These are phyloP conservation scores for Polypedilum vanderplanki DNA, from an alignment of 1,140 invertebrate genomes.

Conservation along the genomic window DNA sequence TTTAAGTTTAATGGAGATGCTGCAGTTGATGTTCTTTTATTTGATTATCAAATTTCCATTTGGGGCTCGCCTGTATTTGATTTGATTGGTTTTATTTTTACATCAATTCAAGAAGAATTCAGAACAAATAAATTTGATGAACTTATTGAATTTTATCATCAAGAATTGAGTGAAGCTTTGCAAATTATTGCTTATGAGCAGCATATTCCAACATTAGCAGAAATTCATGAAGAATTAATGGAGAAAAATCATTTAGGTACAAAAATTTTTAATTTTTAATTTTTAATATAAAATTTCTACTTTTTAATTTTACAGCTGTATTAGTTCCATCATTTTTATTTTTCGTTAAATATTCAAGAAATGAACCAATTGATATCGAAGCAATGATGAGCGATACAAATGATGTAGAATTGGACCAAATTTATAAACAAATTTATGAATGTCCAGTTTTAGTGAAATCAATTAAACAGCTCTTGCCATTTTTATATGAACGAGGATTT, in stretches of 20 bases:
- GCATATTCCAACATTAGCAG: conserved; percentile 2
- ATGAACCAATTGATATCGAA: background rate
- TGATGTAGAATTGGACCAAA: background rate
- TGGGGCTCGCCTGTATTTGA: conserved; percentile 39
- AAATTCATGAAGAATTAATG: background rate
- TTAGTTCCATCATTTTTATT: background rate
- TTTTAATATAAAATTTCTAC: background rate
- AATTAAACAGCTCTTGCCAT: background rate
- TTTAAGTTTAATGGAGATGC: conserved; percentile 48
- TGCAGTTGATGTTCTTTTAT: conserved; percentile 36
- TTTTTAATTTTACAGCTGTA: background rate
- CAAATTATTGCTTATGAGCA: background rate
- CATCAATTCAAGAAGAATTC: conserved; percentile 31
- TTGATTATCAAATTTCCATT: conserved; percentile 41
- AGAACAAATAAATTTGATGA: background rate
- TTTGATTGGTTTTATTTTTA: conserved; percentile 38
- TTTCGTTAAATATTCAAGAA: background rate
- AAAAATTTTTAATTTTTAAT: background rate
- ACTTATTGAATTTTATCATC: conserved; percentile 23
- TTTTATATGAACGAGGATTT: conserved; percentile 3
- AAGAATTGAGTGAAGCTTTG: background rate
- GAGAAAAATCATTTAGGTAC: background rate
- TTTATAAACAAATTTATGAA: background rate
- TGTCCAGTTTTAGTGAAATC: background rate
- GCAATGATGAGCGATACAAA: background rate